Conservation (phyloP, 2,797 vertebrate species). For the Tokudaia tokunoshimensis region DNA sequence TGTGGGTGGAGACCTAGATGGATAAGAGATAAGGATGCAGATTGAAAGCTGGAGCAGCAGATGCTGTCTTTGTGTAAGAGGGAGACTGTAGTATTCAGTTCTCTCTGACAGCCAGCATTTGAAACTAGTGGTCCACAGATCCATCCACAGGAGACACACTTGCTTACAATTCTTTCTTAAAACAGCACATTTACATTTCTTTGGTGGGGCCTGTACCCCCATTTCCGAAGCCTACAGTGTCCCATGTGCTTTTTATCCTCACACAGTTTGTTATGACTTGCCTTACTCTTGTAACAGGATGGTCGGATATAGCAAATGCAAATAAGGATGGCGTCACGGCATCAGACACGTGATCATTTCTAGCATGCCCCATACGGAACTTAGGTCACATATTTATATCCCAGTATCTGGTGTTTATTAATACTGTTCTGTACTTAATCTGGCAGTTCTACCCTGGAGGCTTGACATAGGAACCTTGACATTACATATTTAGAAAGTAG, state of each 20-base stretch:
- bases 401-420: neutral
- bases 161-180: neutral
- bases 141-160: neutral
- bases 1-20: neutral
- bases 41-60: neutral
- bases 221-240: neutral
- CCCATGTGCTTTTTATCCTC: neutral
- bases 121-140: neutral
- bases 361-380: neutral
- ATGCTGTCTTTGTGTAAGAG: neutral
- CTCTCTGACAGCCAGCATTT: neutral
- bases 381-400: neutral
- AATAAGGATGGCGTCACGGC: neutral
- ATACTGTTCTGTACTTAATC: neutral
- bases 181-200: neutral
- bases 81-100: neutral
- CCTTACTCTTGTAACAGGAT: neutral
- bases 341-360: slow-evolving; percentile 15
- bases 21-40: neutral
- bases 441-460: neutral
- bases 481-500: neutral
- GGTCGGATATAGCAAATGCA: neutral
- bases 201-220: neutral
- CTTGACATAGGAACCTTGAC: neutral
- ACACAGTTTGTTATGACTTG: neutral